Evolutionary conservation across 2,888 invertebrate species (phyloP), one percentile per base, ranked within the genome.

Genomic region (Philereme transversata): DNA sequence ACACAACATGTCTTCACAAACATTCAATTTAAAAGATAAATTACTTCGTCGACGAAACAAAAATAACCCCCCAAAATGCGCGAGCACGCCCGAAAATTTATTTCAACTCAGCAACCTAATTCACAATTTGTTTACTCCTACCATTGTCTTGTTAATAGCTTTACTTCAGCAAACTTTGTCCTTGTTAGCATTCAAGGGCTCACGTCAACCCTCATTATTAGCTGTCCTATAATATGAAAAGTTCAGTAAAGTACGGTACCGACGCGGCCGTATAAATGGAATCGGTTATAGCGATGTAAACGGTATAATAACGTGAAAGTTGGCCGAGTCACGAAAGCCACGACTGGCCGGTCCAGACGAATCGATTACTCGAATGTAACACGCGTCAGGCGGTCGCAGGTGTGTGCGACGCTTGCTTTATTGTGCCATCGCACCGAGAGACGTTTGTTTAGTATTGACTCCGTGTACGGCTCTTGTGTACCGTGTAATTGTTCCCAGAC

Each of bases 301-400:
- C 81, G 82, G 79, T 76, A 82, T 83, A 82, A 81, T 83, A 85
- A 83, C 72, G 74, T 65, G 68, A 81, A 87, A 84, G 76, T 83
- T 83, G 76, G 68, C 75, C 68, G 68, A 81, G 85, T 87, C 88
- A 87, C 86, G 88, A 79, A 84, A 81, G 70, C 78, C 74, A 62
- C 70, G 65, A 62, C 69, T 71, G 72, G 65, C 65, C 78, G 68
- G 84, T 84, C 87, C 88, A 88, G 88, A 89, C 88, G 77, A 87
- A 89, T 88, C 89, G 89, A 89, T 89, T 84, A 74, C 77, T 77
- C 74, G 83, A 76, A 79, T 80, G 83, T 77, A 73, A 78, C 80
- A 82, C 73, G 78, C 79, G 78, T 80, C 76, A 75, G 69, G 72
- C 65, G 69, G 73, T 69, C 77, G 76, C 86, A 88, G 88, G 87